These are phyloP conservation scores for Nymphalis polychloros DNA, from an alignment of 2,888 invertebrate species.

Conservation along the genomic window DNA sequence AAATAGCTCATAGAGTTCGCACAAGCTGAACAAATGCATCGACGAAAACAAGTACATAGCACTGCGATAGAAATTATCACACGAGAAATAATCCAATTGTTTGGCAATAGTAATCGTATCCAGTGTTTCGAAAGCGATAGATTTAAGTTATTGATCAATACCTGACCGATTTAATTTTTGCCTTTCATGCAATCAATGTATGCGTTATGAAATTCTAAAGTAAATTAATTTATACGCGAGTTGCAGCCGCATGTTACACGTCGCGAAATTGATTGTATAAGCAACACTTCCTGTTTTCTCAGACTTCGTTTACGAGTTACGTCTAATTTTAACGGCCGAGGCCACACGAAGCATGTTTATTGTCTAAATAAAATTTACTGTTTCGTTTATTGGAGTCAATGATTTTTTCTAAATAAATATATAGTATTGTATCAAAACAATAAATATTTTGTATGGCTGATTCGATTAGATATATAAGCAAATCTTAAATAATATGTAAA, in stretches of 20 bases:
- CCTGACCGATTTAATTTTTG: constrained; percentile 32
- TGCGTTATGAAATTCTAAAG: constrained; percentile 20
- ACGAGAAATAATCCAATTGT: constrained; percentile 33
- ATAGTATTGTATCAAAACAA: no score
- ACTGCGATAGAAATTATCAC: constrained; percentile 30
- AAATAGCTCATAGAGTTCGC: constrained; percentile 13
- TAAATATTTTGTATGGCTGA: no score
- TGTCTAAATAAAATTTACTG: constrained; percentile 2
- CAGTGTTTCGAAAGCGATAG: constrained; percentile 29
- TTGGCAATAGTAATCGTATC: constrained; percentile 33
- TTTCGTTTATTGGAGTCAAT: not conserved
- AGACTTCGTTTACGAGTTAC: constrained; percentile 16
- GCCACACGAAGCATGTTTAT: constrained; percentile 4
- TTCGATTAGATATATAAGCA: no score
- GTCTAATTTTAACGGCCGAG: constrained; percentile 13
- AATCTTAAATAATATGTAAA: no score
- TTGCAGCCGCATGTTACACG: constrained; percentile 18
- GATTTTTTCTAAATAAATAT: not conserved
- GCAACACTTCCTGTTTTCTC: constrained; percentile 31
- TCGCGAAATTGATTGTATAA: constrained; percentile 21
- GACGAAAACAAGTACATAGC: constrained; percentile 15
- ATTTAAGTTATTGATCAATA: constrained; percentile 31
- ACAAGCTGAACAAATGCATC: constrained; percentile 18
- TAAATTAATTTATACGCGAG: constrained; percentile 13
- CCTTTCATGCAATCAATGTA: constrained; percentile 23